Evolutionary conservation across 2,113 vertebrate genomes (phyloP).

Genomic region (Aplodontia rufa): DNA sequence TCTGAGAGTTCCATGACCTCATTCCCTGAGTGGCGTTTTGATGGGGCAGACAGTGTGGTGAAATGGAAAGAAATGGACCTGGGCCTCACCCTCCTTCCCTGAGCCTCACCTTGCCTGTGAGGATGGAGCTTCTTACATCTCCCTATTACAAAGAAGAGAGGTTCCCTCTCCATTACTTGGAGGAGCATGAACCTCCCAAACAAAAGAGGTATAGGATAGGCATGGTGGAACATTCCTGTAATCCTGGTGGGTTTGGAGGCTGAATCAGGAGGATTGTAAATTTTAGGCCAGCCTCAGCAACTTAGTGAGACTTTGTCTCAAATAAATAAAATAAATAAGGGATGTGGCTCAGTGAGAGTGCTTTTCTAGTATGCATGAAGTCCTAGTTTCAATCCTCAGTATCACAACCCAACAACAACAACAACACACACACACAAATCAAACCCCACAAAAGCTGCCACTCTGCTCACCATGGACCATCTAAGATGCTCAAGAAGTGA

Average conservation of each 20-base stretch:
- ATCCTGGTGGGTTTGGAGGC: too few relatives aligned
- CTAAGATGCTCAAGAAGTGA: not conserved
- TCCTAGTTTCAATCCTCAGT: too few relatives aligned
- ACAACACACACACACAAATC: too few relatives aligned
- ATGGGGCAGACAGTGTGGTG: not conserved
- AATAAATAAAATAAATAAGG: too few relatives aligned
- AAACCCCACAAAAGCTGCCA: not conserved
- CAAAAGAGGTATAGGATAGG: not conserved
- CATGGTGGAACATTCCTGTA: too few relatives aligned
- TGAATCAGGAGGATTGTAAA: too few relatives aligned
- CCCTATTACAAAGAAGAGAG: not conserved
- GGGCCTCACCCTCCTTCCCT: not conserved
- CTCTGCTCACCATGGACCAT: not conserved
- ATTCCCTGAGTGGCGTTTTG: not conserved
- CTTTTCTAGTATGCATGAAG: too few relatives aligned
- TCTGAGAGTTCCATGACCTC: not conserved
- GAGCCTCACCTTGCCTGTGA: not conserved
- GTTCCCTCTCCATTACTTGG: not conserved
- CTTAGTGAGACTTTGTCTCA: too few relatives aligned
- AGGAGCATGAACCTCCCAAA: not conserved
- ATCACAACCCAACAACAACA: too few relatives aligned
- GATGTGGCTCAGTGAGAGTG: too few relatives aligned
- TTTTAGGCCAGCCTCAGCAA: too few relatives aligned
- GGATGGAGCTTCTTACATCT: not conserved
- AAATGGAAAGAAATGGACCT: not conserved